Percentiles rank a stretch among this genome's conserved stretches.
Evolutionary conservation across 2,888 invertebrate genomes (phyloP).

Genomic region (Eupithecia centaureata): DNA sequence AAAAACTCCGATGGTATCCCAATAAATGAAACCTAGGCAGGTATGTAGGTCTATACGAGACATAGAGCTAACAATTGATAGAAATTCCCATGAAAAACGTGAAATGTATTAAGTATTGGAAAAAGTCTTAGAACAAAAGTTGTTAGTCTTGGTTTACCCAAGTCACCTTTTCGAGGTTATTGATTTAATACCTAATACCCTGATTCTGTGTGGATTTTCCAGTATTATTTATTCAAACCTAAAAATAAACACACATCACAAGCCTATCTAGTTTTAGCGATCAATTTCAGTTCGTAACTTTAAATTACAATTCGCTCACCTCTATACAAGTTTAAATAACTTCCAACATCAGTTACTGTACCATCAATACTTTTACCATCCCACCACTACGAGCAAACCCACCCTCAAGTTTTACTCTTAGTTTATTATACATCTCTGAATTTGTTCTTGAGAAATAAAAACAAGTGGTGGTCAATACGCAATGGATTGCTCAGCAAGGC

Average conservation of each 20-base stretch:
- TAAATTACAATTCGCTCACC: constrained; percentile 69
- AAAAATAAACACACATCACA: constrained; percentile 35
- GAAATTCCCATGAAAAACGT: too few relatives aligned
- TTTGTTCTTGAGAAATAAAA: neutral
- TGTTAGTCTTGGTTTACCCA: too few relatives aligned
- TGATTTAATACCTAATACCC: too few relatives aligned
- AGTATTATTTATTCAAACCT: constrained; percentile 1
- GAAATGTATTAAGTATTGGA: too few relatives aligned
- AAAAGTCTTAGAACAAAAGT: too few relatives aligned
- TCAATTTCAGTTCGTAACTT: constrained; percentile 67
- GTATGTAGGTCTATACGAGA: too few relatives aligned
- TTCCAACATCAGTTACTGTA: constrained; percentile 49
- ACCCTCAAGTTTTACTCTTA: neutral
- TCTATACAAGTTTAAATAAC: constrained; percentile 67
- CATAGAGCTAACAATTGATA: too few relatives aligned
- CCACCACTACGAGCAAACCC: constrained; percentile 10
- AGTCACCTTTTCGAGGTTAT: too few relatives aligned
- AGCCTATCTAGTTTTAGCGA: constrained; percentile 44
- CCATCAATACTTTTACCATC: constrained; percentile 44
- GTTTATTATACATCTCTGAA: constrained; percentile 17
- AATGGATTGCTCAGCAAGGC: constrained; percentile 16
- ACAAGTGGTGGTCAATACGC: neutral
- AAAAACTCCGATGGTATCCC: too few relatives aligned
- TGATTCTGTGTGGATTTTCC: too few relatives aligned
- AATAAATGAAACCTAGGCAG: too few relatives aligned